These are phyloP conservation scores for Agelaius tricolor DNA, from an alignment of 2,113 vertebrate genomes.

Conservation along the genomic window DNA sequence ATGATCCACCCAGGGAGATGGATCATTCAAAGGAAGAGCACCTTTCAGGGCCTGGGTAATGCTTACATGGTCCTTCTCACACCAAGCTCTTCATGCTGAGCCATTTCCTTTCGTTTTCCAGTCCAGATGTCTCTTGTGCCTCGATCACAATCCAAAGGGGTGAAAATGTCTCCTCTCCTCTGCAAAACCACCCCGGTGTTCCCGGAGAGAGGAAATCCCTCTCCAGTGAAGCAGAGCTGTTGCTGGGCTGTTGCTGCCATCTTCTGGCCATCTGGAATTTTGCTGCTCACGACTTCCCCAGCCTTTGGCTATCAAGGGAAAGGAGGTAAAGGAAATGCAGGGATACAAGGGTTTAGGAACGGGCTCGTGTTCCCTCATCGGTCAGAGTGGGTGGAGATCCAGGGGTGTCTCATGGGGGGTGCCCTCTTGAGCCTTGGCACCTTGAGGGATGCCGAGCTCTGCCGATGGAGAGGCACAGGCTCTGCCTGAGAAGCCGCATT, in stretches of 20 bases:
- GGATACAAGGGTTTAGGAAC: neutral
- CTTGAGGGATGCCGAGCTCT: neutral
- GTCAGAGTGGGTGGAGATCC: neutral
- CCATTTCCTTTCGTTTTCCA: neutral
- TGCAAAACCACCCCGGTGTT: fast-evolving
- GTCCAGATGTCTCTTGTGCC: neutral
- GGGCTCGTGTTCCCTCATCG: neutral
- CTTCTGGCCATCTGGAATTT: neutral
- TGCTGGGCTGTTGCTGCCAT: conserved; percentile 50
- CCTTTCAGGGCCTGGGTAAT: fast-evolving
- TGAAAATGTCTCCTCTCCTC: neutral
- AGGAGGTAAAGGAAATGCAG: neutral
- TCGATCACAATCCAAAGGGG: neutral
- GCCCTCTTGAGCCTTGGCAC: neutral
- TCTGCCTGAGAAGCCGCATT: fast-evolving
- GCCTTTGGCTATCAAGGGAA: neutral
- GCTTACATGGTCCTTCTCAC: fast-evolving
- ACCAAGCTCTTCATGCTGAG: neutral
- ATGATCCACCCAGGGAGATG: neutral
- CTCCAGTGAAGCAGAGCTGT: neutral
- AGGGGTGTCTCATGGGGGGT: neutral
- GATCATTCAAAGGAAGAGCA: neutral
- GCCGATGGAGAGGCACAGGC: neutral
- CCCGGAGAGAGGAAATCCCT: fast-evolving
- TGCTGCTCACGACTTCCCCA: neutral